These are phyloP conservation scores for Biston betularia DNA, from an alignment of 2,888 invertebrate species.

Conservation along the genomic window DNA sequence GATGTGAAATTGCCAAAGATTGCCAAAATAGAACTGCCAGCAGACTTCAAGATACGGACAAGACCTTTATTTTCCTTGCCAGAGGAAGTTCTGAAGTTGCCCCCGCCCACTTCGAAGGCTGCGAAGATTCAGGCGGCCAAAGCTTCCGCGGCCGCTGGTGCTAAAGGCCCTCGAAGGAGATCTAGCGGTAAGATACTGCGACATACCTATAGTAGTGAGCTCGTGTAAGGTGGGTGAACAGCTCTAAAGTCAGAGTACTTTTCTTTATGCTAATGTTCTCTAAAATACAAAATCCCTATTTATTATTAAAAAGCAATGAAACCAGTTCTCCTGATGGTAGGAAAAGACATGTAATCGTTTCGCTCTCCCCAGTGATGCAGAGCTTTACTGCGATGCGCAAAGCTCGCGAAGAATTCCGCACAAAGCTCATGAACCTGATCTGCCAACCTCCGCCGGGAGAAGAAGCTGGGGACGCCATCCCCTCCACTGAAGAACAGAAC, in stretches of 20 bases:
- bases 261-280: too few species aligned
- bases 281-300: too few species aligned
- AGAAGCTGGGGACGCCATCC: slow-evolving; percentile 73
- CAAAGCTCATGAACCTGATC: slow-evolving; percentile 91
- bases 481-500: slow-evolving; percentile 88
- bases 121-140: slow-evolving; percentile 65
- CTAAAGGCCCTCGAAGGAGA: slow-evolving; percentile 57
- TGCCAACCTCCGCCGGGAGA: slow-evolving; percentile 83
- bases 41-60: slow-evolving; percentile 85
- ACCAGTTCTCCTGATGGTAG: too few species aligned
- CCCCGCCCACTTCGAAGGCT: slow-evolving; percentile 69
- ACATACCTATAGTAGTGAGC: too few species aligned
- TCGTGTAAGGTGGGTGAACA: too few species aligned
- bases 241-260: too few species aligned
- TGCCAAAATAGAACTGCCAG: slow-evolving; percentile 83
- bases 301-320: too few species aligned
- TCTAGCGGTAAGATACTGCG: slow-evolving; percentile 68
- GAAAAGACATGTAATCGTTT: too few species aligned
- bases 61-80: slow-evolving; percentile 88
- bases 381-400: slow-evolving; percentile 89
- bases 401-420: slow-evolving; percentile 93
- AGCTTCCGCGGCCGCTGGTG: slow-evolving; percentile 46
- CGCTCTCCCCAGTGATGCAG: slow-evolving; percentile 79
- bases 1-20: slow-evolving; percentile 84
- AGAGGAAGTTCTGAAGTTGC: slow-evolving; percentile 85